A percentile compares a stretch with the other conserved stretches of the same genome.
Evolutionary conservation across 2,797 vertebrate genomes (phyloP).

Genomic region (Prionace glauca): DNA sequence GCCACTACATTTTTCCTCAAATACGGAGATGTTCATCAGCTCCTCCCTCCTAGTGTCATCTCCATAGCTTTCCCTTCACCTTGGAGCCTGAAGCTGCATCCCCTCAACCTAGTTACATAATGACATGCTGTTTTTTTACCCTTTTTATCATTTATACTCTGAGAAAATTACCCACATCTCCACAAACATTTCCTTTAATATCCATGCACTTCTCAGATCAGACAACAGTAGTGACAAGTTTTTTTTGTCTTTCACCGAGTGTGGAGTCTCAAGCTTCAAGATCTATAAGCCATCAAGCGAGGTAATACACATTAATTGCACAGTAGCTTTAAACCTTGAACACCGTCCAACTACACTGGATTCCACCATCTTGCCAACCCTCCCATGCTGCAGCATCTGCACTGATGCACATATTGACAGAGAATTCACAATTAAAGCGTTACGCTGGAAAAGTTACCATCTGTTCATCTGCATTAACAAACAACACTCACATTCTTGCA

Average conservation of each 20-base stretch:
- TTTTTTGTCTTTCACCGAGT: neutral
- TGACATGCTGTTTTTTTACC: neutral
- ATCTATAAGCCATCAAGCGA: neutral
- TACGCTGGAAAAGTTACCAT: neutral
- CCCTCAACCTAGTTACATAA: neutral
- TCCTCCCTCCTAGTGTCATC: neutral
- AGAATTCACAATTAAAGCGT: neutral
- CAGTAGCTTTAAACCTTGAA: neutral
- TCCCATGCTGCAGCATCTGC: neutral
- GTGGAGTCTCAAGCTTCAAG: neutral
- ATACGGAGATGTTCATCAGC: neutral
- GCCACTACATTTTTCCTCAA: too few species aligned
- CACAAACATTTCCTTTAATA: neutral
- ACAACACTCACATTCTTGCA: neutral
- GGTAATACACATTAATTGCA: neutral
- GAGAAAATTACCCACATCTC: neutral
- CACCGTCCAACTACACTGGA: neutral
- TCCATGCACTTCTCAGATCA: neutral
- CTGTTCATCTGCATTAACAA: neutral
- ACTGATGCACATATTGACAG: neutral
- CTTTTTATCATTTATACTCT: neutral
- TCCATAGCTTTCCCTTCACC: neutral
- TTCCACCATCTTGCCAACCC: neutral
- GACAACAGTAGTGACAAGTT: neutral
- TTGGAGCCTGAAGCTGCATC: neutral